Percentiles rank a stretch among this genome's conserved stretches.
These are phyloP conservation scores for Horisme vitalbata DNA, from an alignment of 2,888 invertebrate species.

Conservation along the genomic window DNA sequence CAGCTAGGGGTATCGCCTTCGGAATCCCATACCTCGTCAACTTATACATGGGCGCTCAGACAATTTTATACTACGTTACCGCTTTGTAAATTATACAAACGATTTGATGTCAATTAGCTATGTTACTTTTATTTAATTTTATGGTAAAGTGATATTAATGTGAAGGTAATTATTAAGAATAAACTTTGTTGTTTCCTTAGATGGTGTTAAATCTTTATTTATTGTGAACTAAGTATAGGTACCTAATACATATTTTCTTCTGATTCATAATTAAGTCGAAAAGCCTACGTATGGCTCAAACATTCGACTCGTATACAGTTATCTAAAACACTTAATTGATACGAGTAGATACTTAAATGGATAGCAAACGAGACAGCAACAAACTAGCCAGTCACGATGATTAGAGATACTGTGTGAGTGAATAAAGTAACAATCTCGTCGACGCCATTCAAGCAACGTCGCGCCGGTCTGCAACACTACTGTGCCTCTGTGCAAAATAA, in stretches of 20 bases:
- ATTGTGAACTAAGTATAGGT: too few species aligned
- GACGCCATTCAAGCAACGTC: conserved; percentile 3
- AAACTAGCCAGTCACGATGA: conserved; percentile 3
- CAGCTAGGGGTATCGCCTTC: conserved; percentile 62
- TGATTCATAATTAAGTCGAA: too few species aligned
- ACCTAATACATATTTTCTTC: too few species aligned
- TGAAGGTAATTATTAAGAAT: too few species aligned
- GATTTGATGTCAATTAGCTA: not conserved
- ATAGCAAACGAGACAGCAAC: not conserved
- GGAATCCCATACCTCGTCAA: conserved; percentile 50
- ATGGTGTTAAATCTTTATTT: too few species aligned
- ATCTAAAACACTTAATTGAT: too few species aligned
- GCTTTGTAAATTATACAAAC: conserved; percentile 37
- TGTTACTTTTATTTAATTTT: not conserved
- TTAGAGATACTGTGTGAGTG: not conserved
- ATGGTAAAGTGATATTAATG: not conserved
- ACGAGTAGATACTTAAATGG: not conserved
- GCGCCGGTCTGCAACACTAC: not conserved
- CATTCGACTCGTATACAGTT: too few species aligned
- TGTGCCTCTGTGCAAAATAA: not conserved
- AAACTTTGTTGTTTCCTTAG: too few species aligned
- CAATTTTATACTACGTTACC: conserved; percentile 49
- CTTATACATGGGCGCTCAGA: conserved; percentile 64
- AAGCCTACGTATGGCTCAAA: too few species aligned
- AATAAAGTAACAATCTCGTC: not conserved